Conservation (phyloP, 2,113 vertebrate species). For the Catharus bicknelli region DNA sequence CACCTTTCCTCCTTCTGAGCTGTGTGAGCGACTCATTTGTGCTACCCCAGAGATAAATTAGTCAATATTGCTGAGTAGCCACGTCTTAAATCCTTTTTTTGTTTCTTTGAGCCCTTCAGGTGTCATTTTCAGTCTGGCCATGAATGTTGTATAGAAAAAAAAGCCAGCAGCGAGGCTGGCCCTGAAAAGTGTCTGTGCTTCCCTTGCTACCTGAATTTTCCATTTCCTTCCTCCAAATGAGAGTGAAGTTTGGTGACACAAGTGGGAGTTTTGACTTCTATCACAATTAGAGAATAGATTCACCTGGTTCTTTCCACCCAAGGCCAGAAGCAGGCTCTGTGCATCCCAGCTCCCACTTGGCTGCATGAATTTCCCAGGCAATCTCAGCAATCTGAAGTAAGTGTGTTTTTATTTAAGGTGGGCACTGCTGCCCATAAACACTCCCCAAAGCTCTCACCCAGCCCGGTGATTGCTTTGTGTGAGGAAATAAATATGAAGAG, state of each 20-base stretch:
- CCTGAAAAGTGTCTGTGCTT: neutral
- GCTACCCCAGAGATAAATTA: neutral
- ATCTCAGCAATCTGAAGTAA: neutral
- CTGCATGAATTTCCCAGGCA: neutral
- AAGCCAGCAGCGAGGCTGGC: neutral
- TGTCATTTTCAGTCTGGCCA: neutral
- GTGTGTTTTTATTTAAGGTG: neutral
- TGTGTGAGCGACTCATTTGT: neutral
- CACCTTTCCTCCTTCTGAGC: neutral
- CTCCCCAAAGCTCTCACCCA: neutral
- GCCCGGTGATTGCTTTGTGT: neutral
- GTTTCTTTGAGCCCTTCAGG: neutral
- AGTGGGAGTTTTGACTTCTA: neutral
- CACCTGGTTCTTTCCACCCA: accelerated
- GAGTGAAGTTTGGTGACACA: neutral
- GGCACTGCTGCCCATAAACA: neutral
- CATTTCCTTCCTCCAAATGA: neutral
- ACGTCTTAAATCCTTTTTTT: neutral
- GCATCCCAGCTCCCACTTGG: accelerated
- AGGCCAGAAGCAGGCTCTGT: neutral
- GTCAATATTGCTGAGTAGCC: neutral
- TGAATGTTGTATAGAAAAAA: accelerated
- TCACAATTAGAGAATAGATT: neutral
- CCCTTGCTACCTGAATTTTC: neutral
- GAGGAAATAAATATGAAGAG: neutral